Evolutionary conservation across 2,888 invertebrate genomes (phyloP).

Genomic region (Dendrolimus houi): DNA sequence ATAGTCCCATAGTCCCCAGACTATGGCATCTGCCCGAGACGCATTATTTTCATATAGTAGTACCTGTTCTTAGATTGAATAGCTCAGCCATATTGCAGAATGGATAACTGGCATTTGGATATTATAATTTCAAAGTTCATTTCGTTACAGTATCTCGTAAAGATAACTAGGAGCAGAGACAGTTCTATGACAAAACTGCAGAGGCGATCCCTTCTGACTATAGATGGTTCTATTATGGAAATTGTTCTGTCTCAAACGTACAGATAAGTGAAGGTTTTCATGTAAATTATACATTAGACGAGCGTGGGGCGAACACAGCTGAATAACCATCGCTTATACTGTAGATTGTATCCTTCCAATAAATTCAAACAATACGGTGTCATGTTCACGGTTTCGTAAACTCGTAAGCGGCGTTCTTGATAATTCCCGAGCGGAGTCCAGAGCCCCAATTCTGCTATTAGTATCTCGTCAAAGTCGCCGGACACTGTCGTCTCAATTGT

Average conservation of each 20-base stretch:
- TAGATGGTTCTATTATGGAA: slow-evolving; percentile 64
- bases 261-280: slow-evolving; percentile 61
- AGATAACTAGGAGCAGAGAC: slow-evolving; percentile 42
- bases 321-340: neutral
- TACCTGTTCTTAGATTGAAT: too few relatives aligned
- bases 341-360: neutral
- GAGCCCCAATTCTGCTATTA: too few relatives aligned
- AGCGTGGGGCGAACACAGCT: slow-evolving; percentile 12
- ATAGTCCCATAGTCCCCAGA: too few relatives aligned
- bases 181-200: slow-evolving; percentile 64
- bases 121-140: slow-evolving; percentile 9
- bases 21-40: too few relatives aligned
- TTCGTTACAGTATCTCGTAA: slow-evolving; percentile 31
- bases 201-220: slow-evolving; percentile 50
- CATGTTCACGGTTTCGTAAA: neutral
- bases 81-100: too few relatives aligned
- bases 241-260: slow-evolving; percentile 48
- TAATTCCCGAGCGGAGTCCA: neutral
- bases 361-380: neutral
- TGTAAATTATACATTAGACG: slow-evolving; percentile 35
- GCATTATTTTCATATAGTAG: too few relatives aligned
- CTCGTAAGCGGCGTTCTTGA: neutral
- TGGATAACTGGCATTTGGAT: too few relatives aligned
- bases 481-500: too few relatives aligned
- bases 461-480: too few relatives aligned